Evolutionary conservation across 2,888 invertebrate genomes (phyloP).

Genomic region (Dromius quadrimaculatus): DNA sequence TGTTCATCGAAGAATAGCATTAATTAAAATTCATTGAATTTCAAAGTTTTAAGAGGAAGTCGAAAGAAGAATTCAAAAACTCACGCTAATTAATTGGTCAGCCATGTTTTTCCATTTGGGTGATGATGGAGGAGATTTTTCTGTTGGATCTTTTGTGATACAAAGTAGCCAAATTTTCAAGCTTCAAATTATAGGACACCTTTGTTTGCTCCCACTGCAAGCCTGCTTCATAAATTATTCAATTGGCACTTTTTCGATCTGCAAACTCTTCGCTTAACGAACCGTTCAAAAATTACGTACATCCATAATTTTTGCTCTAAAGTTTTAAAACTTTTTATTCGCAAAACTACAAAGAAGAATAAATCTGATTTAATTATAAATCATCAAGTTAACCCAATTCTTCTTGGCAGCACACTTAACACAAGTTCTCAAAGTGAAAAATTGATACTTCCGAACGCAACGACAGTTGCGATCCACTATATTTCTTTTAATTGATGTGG

Average conservation of each 20-base stretch:
- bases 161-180: too few relatives aligned
- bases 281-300: slow-evolving; percentile 10
- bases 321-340: neutral
- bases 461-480: too few relatives aligned
- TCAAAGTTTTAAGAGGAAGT: slow-evolving; percentile 51
- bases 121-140: slow-evolving; percentile 41
- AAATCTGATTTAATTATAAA: neutral
- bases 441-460: too few relatives aligned
- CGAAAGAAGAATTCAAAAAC: slow-evolving; percentile 51
- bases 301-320: neutral
- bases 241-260: slow-evolving; percentile 6
- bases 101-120: slow-evolving; percentile 48
- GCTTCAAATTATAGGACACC: too few relatives aligned
- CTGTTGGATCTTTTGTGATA: slow-evolving; percentile 26
- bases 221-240: slow-evolving; percentile 29
- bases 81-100: slow-evolving; percentile 51
- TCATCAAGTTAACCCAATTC: neutral
- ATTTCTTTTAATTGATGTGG: too few relatives aligned
- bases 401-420: neutral
- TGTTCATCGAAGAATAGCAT: slow-evolving; percentile 52
- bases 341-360: neutral
- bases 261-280: neutral
- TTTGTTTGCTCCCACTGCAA: too few relatives aligned
- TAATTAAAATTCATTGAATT: slow-evolving; percentile 52
- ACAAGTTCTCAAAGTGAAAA: too few relatives aligned